Evolutionary conservation across 1,140 invertebrate genomes (phyloP).

Genomic region (Phymorhynchus buccinoides): DNA sequence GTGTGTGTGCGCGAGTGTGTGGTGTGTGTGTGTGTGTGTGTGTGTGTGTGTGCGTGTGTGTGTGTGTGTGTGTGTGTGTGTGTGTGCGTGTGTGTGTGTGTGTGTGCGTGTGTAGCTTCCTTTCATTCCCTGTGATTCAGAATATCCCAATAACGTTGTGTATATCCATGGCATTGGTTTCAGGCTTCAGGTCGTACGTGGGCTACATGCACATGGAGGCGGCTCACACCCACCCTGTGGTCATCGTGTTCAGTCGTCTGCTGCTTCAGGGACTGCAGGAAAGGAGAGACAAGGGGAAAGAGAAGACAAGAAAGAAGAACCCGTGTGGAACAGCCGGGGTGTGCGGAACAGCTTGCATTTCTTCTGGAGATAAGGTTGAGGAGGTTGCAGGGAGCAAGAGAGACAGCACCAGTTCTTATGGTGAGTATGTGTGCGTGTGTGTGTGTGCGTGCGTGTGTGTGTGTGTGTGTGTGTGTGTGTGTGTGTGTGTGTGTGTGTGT

Average conservation of each 20-base stretch:
- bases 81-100: background rate
- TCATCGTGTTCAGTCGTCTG: constrained; percentile 51
- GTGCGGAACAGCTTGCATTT: no score
- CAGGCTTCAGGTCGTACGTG: constrained; percentile 56
- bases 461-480: background rate
- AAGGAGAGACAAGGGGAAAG: background rate
- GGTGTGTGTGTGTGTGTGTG: no score
- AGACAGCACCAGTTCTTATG: no score
- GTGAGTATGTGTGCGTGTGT: background rate
- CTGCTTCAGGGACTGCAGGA: constrained; percentile 5
- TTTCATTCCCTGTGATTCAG: constrained; percentile 23
- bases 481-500: background rate
- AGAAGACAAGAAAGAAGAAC: background rate
- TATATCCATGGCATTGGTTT: constrained; percentile 12
- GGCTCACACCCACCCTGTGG: constrained; percentile 56
- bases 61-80: background rate
- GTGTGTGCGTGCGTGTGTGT: no score
- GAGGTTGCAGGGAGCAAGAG: no score
- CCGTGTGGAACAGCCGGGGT: no score
- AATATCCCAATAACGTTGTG: no score
- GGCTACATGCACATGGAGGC: constrained; percentile 56
- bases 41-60: no score
- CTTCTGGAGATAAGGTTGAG: no score
- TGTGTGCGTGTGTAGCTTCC: background rate
- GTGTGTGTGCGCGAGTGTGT: no score